Evolutionary conservation across 2,888 invertebrate genomes (phyloP), one percentile per base, ranked within the genome.

Genomic region (Diadegma fenestrale): DNA sequence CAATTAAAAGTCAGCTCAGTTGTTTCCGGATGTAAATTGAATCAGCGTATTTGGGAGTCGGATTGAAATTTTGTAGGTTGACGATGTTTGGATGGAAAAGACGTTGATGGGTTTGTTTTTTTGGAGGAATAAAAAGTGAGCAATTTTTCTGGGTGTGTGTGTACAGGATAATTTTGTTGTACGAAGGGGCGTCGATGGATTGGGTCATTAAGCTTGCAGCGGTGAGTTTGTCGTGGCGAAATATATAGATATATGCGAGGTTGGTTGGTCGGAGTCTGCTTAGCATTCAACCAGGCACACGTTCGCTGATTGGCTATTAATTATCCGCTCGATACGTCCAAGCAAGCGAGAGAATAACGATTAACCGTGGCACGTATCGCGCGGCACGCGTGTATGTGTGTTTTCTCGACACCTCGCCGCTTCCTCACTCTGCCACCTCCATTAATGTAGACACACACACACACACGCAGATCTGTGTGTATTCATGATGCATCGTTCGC

Each of bases 301-400:
- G 89, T 85, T 89, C 89, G 89, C 88, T 92, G 92, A 92, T 92
- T 92, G 92, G 92, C 92, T 92, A 92, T 92, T 92, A 92, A 92
- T 92, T 92, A 92, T 91, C 92, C 91, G 88, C 87, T 85, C 89
- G 89, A 90, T 90, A 89, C 88, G 83, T 89, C 91, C 89, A 90
- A 90, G 87, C 91, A 90, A 89, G 87, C 91, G 90, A 90, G 92
- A 92, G 91, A 85, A 85, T 92, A 92, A 91, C 92, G 92, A 92
- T 92, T 91, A 92, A 92, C 91, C 90, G 87, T 86, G 77, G 82
- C 78, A 85, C 85, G 82, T 86, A 87, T 90, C 88, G 51, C 37
- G 37, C 37, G 37, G 8, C 8, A 10, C 10, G 51, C 41, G 71
- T 51, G 71, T 30, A 66, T 89, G 90, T 89, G 88, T 91, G 90